These are phyloP conservation scores for Echinops telfairi DNA, from an alignment of 2,113 vertebrate genomes.

Conservation along the genomic window DNA sequence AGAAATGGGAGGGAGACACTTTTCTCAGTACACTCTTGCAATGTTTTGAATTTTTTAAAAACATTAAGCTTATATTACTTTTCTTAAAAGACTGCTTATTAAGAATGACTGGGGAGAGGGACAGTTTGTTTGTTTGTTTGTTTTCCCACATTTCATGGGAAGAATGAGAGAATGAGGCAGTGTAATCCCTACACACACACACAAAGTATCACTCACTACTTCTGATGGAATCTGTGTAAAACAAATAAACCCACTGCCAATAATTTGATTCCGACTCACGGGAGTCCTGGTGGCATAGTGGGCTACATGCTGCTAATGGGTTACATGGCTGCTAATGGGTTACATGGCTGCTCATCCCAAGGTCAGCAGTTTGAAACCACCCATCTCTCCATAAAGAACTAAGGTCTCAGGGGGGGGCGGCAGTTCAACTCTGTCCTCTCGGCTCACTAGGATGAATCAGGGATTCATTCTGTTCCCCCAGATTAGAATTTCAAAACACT, in stretches of 20 bases:
- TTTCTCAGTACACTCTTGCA: not conserved
- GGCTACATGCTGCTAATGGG: too few relatives aligned
- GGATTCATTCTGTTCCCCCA: not conserved
- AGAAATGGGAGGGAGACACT: not conserved
- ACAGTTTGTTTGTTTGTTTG: not conserved
- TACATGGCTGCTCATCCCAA: too few relatives aligned
- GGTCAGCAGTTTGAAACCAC: too few relatives aligned
- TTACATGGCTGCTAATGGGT: too few relatives aligned
- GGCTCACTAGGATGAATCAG: not conserved
- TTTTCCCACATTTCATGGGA: not conserved
- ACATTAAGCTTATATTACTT: too few relatives aligned
- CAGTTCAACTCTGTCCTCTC: too few relatives aligned
- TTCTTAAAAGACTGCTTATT: not conserved
- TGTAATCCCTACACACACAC: not conserved
- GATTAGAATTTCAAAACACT: constrained; percentile 19
- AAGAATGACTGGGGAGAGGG: not conserved
- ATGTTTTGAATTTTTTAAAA: not conserved
- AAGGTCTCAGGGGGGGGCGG: too few relatives aligned
- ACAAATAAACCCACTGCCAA: too few relatives aligned
- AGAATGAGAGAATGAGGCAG: not conserved
- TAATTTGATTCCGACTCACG: too few relatives aligned
- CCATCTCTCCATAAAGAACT: too few relatives aligned
- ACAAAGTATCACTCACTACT: constrained; percentile 25
- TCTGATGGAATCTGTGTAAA: not conserved
- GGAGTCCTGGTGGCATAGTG: too few relatives aligned